Conservation (phyloP, 2,113 vertebrate genomes). For the Rattus rattus region DNA sequence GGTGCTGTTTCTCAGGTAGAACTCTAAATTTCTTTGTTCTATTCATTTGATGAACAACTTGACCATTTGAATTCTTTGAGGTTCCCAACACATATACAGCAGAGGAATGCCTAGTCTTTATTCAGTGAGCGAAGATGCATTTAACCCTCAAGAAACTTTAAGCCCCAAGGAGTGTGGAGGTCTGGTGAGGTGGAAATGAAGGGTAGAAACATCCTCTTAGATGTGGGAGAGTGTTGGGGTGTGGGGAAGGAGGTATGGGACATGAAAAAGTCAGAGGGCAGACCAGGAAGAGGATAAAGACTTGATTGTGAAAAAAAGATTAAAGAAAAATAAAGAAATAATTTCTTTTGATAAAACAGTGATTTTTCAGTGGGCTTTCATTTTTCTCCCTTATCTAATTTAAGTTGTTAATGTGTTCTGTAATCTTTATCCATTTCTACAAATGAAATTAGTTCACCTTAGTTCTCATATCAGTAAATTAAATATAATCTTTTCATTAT, state of each 20-base stretch:
- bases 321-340: neutral
- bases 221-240: no score
- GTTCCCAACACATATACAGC: no score
- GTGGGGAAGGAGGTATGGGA: no score
- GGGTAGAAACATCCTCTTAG: no score
- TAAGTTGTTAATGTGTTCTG: neutral
- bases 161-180: no score
- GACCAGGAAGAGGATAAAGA: no score
- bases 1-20: neutral
- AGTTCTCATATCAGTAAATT: constrained; percentile 48
- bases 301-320: no score
- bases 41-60: neutral
- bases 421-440: constrained; percentile 30
- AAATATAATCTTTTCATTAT: constrained; percentile 40
- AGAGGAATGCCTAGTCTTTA: no score
- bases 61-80: neutral
- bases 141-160: no score
- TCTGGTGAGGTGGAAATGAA: no score
- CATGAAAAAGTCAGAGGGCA: no score
- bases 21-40: neutral
- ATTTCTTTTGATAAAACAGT: constrained; percentile 52
- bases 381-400: neutral
- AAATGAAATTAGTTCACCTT: constrained; percentile 54
- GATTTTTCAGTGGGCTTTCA: neutral
- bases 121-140: no score